A percentile compares a stretch with the other conserved stretches of the same genome.
Evolutionary conservation across 2,888 invertebrate genomes (phyloP).

Genomic region (Cylloceria caligata): DNA sequence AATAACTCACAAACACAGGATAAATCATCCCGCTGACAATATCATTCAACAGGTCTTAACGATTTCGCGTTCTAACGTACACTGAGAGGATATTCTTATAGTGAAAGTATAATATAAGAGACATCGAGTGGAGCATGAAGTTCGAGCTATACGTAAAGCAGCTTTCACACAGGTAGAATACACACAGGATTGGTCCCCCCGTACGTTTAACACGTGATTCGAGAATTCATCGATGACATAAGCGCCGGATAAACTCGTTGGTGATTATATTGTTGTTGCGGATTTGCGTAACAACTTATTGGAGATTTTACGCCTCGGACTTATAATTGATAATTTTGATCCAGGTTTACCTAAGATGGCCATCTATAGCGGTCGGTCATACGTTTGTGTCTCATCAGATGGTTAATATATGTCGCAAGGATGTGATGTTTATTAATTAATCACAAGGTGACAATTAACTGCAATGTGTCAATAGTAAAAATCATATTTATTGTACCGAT

Average conservation of each 20-base stretch:
- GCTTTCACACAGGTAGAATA: conserved; percentile 55
- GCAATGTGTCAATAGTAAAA: neutral
- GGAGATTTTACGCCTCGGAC: neutral
- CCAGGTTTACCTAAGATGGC: neutral
- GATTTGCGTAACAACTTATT: conserved; percentile 39
- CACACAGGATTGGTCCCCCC: conserved; percentile 9
- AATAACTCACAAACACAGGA: conserved; percentile 57
- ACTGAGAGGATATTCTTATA: conserved; percentile 71
- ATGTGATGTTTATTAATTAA: neutral
- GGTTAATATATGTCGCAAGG: neutral
- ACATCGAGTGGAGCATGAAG: conserved; percentile 45
- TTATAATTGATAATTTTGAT: conserved; percentile 3
- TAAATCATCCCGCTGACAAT: conserved; percentile 49
- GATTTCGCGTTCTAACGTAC: conserved; percentile 64
- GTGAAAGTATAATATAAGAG: conserved; percentile 77
- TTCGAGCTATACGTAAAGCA: conserved; percentile 40
- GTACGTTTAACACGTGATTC: conserved; percentile 36
- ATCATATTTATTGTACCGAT: conserved; percentile 42
- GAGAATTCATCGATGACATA: conserved; percentile 53
- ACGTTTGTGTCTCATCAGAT: neutral
- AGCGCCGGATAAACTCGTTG: conserved; percentile 49
- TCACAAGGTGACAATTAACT: neutral
- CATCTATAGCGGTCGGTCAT: too few species aligned
- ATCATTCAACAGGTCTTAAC: conserved; percentile 31
- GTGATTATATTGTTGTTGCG: conserved; percentile 43